Base-by-base conservation (phyloP, 2,888 invertebrate species). In the Ophonus ardosiacus region DNA sequence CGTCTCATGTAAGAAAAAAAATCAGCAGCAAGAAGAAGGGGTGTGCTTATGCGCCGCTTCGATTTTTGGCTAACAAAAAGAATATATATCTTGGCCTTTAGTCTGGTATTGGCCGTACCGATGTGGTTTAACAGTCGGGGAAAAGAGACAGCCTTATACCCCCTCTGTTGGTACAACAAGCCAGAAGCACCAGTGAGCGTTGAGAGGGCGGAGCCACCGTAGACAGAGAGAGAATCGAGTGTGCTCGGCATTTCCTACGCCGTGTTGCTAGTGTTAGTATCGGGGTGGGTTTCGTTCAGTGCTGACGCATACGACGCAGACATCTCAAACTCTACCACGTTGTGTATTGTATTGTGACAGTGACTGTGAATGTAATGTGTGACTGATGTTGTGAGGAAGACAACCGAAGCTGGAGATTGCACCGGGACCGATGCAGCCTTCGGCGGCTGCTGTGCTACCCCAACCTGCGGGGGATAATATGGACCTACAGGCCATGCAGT, bases 401-500 rank as follows among this genome's bases (percentile, higher is more conserved):
- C 7, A 24, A 21, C n/a, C 15, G 68, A 68, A 68, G 68, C 68
- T 68, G 68, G 68, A 68, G 68, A 31, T 68, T 40, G 68, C 68
- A 59, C 24, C 59, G 3, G 40, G 80, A 31, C 81, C n/a, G 43
- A 84, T 84, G 84, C 95, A 95, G 95, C 95, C 95, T 91, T 95
- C 95, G 92, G 93, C 92, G 91, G 93, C 94, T 91, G 90, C 90
- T 86, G 90, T 90, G 87, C 88, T 90, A 85, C 90, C 90, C 88
- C 90, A 90, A 93, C 94, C 92, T 93, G 95, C 94, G 94, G 96
- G 94, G 90, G 92, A 94, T 94, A 96, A 96, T 94, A 96, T 97
- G 95, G 97, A 97, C 94, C 95, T 97, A 93, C 96, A 96, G 94
- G 95, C 97, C 93, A 96, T 97, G 95, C 97, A 97, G 94, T 97